A percentile compares a stretch with the other conserved stretches of the same genome.
Conservation (phyloP, 1,140 invertebrate genomes). For the Eriocheir sinensis region DNA sequence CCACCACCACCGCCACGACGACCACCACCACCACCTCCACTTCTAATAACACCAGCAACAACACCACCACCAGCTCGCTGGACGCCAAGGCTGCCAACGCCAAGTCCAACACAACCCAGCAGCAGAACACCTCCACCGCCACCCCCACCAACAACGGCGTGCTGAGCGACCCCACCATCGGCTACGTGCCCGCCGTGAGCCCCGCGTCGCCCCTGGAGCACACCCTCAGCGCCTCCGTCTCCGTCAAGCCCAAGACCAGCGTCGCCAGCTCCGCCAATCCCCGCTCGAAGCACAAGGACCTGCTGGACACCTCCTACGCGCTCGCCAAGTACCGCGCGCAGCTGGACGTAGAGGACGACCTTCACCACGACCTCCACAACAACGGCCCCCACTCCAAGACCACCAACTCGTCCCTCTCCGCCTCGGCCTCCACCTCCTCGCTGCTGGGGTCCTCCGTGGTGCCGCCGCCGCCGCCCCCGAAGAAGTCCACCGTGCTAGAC, state of each 20-base stretch:
- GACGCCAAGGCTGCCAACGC: not conserved
- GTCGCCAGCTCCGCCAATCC: not conserved
- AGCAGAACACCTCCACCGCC: not conserved
- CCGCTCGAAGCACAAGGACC: constrained; percentile 45
- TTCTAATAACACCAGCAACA: not conserved
- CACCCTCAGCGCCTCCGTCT: constrained; percentile 48
- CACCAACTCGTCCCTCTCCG: constrained; percentile 41
- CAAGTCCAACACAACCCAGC: not conserved
- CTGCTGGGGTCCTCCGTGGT: not conserved
- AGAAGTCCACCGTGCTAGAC: constrained; percentile 58
- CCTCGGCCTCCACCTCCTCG: constrained; percentile 27
- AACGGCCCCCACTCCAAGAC: constrained; percentile 49
- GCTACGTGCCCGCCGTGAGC: constrained; percentile 61
- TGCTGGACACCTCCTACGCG: constrained; percentile 55
- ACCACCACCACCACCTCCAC: not conserved
- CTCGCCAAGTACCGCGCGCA: constrained; percentile 70
- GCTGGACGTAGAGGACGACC: constrained; percentile 37
- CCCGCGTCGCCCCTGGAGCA: constrained; percentile 57
- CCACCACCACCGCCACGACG: not conserved
- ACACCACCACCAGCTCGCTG: not conserved
- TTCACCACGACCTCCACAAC: no score
- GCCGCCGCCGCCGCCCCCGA: constrained; percentile 19
- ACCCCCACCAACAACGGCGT: not conserved
- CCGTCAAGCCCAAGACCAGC: constrained; percentile 70
- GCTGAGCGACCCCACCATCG: constrained; percentile 31